Percentiles rank a stretch among this genome's conserved stretches.
Evolutionary conservation across 2,113 vertebrate genomes (phyloP).

Genomic region (Calyptommatus sinebrachiatus): DNA sequence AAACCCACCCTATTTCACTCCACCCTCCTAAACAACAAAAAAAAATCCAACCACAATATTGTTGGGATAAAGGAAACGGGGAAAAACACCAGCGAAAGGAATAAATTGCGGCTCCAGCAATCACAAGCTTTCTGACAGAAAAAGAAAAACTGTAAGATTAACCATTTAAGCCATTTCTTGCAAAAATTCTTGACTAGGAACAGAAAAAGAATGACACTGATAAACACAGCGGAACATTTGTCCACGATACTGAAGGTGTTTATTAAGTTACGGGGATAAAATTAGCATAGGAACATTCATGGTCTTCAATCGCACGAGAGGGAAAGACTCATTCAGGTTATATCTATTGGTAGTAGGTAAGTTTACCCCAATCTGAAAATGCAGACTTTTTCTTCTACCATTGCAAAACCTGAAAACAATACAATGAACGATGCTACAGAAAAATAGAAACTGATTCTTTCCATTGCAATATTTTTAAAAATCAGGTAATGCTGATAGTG

Average conservation of each 20-base stretch:
- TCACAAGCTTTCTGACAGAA: slow-evolving; percentile 7
- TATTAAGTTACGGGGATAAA: background rate
- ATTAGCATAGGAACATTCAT: slow-evolving; percentile 11
- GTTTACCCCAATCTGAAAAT: slow-evolving; percentile 28
- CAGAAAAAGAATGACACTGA: slow-evolving; percentile 33
- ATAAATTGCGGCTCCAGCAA: slow-evolving; percentile 4
- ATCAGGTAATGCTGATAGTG: slow-evolving; percentile 43
- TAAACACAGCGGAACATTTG: slow-evolving; percentile 23
- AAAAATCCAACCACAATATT: background rate
- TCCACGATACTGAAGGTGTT: background rate
- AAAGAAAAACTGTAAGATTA: slow-evolving; percentile 17
- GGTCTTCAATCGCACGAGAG: slow-evolving; percentile 9
- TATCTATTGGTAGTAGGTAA: background rate
- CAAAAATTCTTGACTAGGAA: slow-evolving; percentile 29
- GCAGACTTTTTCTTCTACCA: slow-evolving; percentile 47
- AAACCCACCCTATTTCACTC: slow-evolving; percentile 25
- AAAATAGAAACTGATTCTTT: slow-evolving; percentile 62
- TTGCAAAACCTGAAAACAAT: slow-evolving; percentile 50
- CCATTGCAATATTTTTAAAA: slow-evolving; percentile 54
- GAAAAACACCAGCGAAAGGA: background rate
- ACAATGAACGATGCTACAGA: slow-evolving; percentile 57
- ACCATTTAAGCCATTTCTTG: background rate
- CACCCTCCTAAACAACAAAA: accelerated
- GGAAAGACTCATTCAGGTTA: background rate
- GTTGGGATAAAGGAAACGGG: background rate